Percentiles rank a stretch among this genome's conserved stretches.
Evolutionary conservation across 2,797 vertebrate species (phyloP).

Genomic region (Lateolabrax maculatus): DNA sequence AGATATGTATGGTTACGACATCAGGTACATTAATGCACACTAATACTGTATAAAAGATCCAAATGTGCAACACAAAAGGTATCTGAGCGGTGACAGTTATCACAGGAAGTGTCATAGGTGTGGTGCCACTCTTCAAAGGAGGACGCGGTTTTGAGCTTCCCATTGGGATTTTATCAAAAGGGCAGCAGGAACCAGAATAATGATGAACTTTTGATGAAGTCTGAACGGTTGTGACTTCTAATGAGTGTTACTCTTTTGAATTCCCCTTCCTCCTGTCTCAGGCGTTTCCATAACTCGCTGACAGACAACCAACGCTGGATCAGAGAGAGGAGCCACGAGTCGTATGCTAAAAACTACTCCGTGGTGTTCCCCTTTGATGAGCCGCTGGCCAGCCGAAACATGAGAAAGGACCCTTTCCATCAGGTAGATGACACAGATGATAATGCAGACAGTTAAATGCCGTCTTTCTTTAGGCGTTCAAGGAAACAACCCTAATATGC

Average conservation of each 20-base stretch:
- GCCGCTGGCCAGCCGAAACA: conserved; percentile 92
- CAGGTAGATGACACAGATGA: conserved; percentile 82
- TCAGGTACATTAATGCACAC: conserved; percentile 84
- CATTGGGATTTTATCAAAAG: conserved; percentile 24
- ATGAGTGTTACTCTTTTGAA: conserved; percentile 35
- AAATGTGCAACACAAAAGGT: background rate
- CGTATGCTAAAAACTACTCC: conserved; percentile 97
- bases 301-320: conserved; percentile 91
- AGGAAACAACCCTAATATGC: background rate
- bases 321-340: conserved; percentile 95
- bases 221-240: conserved; percentile 30
- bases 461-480: conserved; percentile 18
- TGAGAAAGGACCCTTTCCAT: conserved; percentile 92
- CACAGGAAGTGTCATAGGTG: background rate
- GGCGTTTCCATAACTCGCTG: conserved; percentile 92
- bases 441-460: background rate
- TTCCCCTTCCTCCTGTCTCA: conserved; percentile 44
- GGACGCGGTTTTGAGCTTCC: background rate
- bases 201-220: conserved; percentile 18
- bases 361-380: conserved; percentile 95
- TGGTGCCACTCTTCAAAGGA: background rate
- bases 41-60: background rate
- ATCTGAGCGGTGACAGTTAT: background rate
- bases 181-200: background rate
- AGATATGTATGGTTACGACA: conserved; percentile 98